Evolutionary conservation across 2,113 vertebrate genomes (phyloP), one percentile per base, ranked within the genome.

Genomic region (Chaetorhynchus papuensis): DNA sequence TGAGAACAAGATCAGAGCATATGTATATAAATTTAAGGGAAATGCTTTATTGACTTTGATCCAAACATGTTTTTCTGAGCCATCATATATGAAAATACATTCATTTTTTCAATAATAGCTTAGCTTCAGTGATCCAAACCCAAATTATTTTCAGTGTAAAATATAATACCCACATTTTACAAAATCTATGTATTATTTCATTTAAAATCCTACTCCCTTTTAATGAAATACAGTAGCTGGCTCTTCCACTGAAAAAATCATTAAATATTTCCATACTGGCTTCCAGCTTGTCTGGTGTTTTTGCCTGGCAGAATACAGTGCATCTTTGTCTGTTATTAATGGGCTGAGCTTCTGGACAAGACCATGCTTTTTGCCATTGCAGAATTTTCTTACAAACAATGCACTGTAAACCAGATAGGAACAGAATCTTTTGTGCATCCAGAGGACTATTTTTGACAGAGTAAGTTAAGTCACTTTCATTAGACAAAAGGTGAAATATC

Each of bases 261-360:
- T 96, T 96, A 95, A 97, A 95, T 61, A 77, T 97, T 98, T 98
- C 97, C 98, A 97, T 97, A 93, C 92, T 96, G 82, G 83, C 94
- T 96, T 97, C 96, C 97, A 97, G 70, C 86, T 97, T 92, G 84
- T 87, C 93, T 97, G 78, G 30, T 92, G 90, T 93, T 95, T 97
- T 98, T 97, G 97, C 97, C 95, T 96, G 92, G 95, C 64, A 81
- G 87, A 96, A 75, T 89, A 97, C 52, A 96, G 94, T 94, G 92
- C 93, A 95, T 97, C 94, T 96, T 98, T 98, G 95, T 97, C 33
- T 27, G 64, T 89, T 96, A 87, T 97, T 98, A 98, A 97, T 96
- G 93, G 93, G 88, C 96, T 89, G 68, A 92, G 94, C 78, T 97
- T 95, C 91, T 95, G 89, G 83, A 94, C 66, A 90, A 84, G 44